A percentile compares a stretch with the other conserved stretches of the same genome.
phyloP scores from a whole-genome alignment of 2,888 invertebrate species.

The Chrysopilus asiliformis region DNA sequence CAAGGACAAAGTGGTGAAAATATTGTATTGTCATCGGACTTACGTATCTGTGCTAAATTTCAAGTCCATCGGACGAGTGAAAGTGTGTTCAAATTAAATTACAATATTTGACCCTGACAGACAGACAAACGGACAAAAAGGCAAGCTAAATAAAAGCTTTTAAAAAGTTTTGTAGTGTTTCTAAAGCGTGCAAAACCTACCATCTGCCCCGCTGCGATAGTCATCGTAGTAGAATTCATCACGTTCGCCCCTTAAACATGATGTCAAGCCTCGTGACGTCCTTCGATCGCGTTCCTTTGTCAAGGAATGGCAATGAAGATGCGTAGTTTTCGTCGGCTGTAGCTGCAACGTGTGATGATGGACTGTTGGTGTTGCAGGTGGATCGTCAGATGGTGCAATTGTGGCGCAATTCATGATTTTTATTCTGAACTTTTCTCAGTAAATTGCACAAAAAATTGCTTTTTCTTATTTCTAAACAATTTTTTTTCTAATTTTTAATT shows the following conservation, averaged over 20 bases:
- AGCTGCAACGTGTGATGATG: not conserved
- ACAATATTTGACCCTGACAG: too few species aligned
- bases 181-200: conserved; percentile 14
- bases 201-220: conserved; percentile 22
- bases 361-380: too few species aligned
- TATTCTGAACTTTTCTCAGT: too few species aligned
- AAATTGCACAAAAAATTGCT: too few species aligned
- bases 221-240: conserved; percentile 27
- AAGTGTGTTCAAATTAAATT: too few species aligned
- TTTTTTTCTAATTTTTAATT: conserved; percentile 1
- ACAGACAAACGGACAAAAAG: too few species aligned
- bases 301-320: conserved; percentile 25
- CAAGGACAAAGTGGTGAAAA: too few species aligned
- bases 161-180: too few species aligned
- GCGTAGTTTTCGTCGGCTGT: conserved; percentile 23
- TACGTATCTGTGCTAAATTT: too few species aligned
- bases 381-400: conserved; percentile 24
- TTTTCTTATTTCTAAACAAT: not conserved
- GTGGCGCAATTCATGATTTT: conserved; percentile 34
- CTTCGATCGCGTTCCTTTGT: conserved; percentile 25
- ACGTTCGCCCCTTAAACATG: conserved; percentile 34
- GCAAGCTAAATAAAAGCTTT: too few species aligned
- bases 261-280: conserved; percentile 32
- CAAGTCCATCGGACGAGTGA: too few species aligned
- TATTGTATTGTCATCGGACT: too few species aligned